These are phyloP conservation scores for Smithornis capensis DNA, from an alignment of 2,113 vertebrate genomes.

Conservation along the genomic window DNA sequence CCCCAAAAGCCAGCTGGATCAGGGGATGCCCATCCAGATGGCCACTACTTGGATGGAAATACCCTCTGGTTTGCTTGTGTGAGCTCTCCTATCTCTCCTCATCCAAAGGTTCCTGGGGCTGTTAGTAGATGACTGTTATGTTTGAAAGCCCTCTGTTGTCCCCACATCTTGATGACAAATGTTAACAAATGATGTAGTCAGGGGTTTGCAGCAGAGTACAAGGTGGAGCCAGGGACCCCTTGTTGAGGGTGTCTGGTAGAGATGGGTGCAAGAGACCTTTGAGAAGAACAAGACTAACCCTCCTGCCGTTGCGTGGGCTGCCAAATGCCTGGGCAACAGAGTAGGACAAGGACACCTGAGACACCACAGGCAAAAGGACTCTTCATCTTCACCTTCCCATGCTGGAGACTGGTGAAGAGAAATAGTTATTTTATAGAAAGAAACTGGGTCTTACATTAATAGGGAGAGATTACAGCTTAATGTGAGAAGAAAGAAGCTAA, in stretches of 20 bases:
- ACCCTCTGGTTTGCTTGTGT: neutral
- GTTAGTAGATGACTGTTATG: neutral
- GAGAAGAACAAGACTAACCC: neutral
- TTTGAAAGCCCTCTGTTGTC: neutral
- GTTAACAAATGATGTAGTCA: neutral
- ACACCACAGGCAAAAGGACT: neutral
- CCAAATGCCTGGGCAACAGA: neutral
- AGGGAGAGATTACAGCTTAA: conserved; percentile 6
- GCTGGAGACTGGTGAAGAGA: neutral
- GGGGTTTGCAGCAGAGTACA: accelerated
- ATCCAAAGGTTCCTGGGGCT: neutral
- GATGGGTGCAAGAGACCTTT: neutral
- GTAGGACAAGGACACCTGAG: neutral
- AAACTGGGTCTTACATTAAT: neutral
- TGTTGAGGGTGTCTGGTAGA: neutral
- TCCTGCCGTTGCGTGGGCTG: neutral
- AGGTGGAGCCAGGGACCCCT: neutral
- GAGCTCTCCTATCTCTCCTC: neutral
- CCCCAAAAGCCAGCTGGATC: accelerated
- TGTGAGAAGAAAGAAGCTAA: conserved; percentile 2
- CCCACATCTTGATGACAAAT: neutral
- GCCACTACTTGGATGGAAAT: neutral
- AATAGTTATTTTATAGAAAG: neutral
- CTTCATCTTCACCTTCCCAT: neutral
- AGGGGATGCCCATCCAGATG: neutral